Conservation (phyloP, 2,113 vertebrate genomes). For the Podilymbus podiceps region DNA sequence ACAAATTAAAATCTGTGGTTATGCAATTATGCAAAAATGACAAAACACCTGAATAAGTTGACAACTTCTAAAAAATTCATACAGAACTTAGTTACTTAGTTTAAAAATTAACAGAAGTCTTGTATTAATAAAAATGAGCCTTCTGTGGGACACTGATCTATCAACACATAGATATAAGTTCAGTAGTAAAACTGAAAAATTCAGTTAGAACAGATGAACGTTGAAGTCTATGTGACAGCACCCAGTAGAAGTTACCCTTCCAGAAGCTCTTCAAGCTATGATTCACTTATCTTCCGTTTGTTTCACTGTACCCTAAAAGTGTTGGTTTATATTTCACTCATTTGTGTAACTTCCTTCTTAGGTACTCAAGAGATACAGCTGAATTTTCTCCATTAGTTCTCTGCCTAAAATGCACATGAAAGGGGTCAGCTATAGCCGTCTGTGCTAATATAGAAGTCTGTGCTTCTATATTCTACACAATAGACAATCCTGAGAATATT, state of each 20-base stretch:
- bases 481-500: not conserved
- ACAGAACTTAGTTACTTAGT: not conserved
- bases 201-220: not conserved
- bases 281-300: not conserved
- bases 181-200: not conserved
- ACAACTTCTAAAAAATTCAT: not conserved
- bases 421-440: not conserved
- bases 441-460: too few relatives aligned
- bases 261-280: not conserved
- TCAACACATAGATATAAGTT: not conserved
- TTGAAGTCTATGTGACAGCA: not conserved
- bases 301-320: not conserved
- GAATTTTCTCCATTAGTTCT: not conserved
- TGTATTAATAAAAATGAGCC: not conserved
- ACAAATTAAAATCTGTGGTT: not conserved
- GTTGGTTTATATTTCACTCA: not conserved
- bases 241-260: not conserved
- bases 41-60: not conserved
- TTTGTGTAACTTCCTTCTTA: not conserved
- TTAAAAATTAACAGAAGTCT: not conserved
- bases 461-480: not conserved
- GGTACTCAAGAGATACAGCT: not conserved
- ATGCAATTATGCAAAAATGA: not conserved
- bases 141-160: not conserved
- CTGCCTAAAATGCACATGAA: rapidly evolving